Evolutionary conservation across 64 coral and sea anemone genomes (phyloP).

Genomic region (Montipora sp.): DNA sequence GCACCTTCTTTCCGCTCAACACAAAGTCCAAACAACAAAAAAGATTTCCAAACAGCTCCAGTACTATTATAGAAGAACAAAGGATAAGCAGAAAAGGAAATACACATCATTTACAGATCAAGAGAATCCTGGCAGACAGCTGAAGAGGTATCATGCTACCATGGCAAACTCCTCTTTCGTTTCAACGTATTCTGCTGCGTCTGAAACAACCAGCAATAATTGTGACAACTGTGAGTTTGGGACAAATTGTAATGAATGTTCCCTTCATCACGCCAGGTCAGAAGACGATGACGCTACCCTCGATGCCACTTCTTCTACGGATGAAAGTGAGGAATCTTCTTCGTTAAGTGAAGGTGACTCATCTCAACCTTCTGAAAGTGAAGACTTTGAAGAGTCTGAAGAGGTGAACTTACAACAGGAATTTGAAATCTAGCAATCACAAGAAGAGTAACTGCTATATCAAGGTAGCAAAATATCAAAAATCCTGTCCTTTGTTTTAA

Average conservation of each 20-base stretch:
- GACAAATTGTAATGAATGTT: background rate
- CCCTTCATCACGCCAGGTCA: background rate
- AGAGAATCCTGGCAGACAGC: background rate
- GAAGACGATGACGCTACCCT: conserved; percentile 15
- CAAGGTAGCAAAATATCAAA: conserved; percentile 39
- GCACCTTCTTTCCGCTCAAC: background rate
- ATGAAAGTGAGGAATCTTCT: conserved; percentile 20
- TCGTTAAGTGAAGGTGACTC: background rate
- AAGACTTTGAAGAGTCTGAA: background rate
- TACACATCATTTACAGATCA: too few species aligned
- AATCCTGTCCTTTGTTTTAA: conserved; percentile 41
- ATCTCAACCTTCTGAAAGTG: background rate
- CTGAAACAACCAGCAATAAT: background rate
- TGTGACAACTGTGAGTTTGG: background rate
- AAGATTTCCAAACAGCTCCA: background rate
- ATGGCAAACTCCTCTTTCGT: too few species aligned
- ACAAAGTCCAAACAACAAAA: background rate
- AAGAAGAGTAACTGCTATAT: conserved; percentile 22
- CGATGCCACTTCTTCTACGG: background rate
- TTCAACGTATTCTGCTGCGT: too few species aligned
- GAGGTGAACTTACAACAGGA: background rate
- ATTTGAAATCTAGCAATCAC: background rate
- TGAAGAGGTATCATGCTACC: too few species aligned
- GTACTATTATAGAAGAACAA: too few species aligned
- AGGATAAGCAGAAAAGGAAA: too few species aligned